Evolutionary conservation across 1,140 invertebrate genomes (phyloP).

Genomic region (Maconellicoccus hirsutus): DNA sequence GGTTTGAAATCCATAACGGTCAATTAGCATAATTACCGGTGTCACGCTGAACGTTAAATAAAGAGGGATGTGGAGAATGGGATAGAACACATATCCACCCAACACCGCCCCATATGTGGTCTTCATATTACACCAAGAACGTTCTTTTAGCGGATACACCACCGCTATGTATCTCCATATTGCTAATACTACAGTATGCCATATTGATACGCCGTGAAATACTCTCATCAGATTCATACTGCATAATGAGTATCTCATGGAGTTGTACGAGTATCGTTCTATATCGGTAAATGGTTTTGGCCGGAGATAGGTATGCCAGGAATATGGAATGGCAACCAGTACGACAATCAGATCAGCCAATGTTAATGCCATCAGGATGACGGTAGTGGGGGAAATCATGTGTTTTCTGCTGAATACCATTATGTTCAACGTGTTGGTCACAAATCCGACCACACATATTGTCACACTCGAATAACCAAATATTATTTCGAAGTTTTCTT

Average conservation of each 20-base stretch:
- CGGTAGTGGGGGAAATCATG: constrained; percentile 55
- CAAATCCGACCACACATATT: constrained; percentile 82
- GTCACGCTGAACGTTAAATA: too few relatives aligned
- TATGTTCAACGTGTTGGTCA: constrained; percentile 88
- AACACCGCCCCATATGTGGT: constrained; percentile 60
- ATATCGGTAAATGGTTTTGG: constrained; percentile 35
- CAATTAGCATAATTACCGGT: too few relatives aligned
- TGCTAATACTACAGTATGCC: constrained; percentile 78
- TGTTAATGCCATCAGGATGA: constrained; percentile 62
- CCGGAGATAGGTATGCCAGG: constrained; percentile 64
- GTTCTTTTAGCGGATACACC: constrained; percentile 60
- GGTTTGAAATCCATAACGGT: too few relatives aligned
- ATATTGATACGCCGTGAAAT: constrained; percentile 81
- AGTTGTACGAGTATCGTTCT: constrained; percentile 51
- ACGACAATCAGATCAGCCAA: constrained; percentile 85
- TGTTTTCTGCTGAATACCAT: constrained; percentile 80
- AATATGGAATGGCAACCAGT: constrained; percentile 84
- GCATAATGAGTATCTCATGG: too few relatives aligned
- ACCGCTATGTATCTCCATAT: constrained; percentile 88
- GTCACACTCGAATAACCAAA: constrained; percentile 62
- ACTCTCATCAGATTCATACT: too few relatives aligned
- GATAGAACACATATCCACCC: constrained; percentile 46
- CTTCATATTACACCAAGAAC: constrained; percentile 61
- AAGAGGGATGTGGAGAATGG: too few relatives aligned
- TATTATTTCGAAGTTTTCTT: constrained; percentile 28